Conservation (phyloP, 2,797 vertebrate genomes). For the Lacerta bilineata region DNA sequence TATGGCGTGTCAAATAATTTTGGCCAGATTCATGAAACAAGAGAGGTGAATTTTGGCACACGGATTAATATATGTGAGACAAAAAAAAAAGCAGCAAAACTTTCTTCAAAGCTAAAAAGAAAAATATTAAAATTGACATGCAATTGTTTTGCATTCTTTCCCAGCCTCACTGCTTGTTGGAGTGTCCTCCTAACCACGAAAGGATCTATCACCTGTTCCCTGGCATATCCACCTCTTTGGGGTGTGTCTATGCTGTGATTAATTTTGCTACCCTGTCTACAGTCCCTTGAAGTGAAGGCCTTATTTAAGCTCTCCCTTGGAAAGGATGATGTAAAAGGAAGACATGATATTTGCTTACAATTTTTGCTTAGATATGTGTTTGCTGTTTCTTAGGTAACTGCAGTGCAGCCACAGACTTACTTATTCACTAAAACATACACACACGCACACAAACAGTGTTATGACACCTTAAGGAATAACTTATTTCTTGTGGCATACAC, state of each 20-base stretch:
- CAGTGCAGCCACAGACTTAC: background rate
- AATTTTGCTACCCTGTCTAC: constrained; percentile 3
- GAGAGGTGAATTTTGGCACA: background rate
- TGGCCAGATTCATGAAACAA: background rate
- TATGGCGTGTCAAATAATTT: background rate
- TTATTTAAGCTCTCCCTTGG: constrained; percentile 17
- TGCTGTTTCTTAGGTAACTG: constrained; percentile 25
- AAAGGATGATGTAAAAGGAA: constrained; percentile 33
- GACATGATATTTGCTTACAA: constrained; percentile 1
- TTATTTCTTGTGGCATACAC: background rate
- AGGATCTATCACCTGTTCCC: background rate
- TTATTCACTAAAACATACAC: background rate
- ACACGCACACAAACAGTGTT: background rate
- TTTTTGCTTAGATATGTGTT: constrained; percentile 19
- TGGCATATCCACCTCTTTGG: background rate
- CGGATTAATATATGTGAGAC: background rate
- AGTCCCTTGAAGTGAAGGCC: constrained; percentile 15
- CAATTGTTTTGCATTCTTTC: background rate
- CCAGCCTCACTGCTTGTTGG: background rate
- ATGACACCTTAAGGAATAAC: background rate
- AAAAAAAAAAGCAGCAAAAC: background rate
- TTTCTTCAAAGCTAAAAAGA: background rate
- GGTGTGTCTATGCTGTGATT: constrained; percentile 7
- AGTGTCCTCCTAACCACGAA: background rate
- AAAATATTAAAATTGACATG: background rate